Evolutionary conservation across 2,113 vertebrate species (phyloP).

Genomic region (Hippolais icterina): DNA sequence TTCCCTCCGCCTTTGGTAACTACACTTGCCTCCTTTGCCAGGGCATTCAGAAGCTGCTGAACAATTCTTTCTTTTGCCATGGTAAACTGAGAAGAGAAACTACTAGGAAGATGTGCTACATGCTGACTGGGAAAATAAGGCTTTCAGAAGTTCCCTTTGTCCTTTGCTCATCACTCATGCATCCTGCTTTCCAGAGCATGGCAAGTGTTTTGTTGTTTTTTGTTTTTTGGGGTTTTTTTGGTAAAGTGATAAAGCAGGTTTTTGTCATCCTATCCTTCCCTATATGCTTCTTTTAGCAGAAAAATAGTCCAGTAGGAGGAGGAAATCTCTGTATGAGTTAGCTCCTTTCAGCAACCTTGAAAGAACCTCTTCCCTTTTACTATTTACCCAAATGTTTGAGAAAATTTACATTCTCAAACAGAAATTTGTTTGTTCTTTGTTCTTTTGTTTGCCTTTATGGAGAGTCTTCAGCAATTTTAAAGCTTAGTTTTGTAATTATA

Average conservation of each 20-base stretch:
- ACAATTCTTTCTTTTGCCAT: not conserved
- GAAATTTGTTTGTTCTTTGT: not conserved
- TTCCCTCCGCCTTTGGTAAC: not conserved
- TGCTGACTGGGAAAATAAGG: conserved; percentile 41
- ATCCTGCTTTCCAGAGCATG: not conserved
- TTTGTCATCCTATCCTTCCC: not conserved
- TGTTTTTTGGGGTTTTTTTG: not conserved
- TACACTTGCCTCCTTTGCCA: not conserved
- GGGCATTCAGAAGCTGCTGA: not conserved
- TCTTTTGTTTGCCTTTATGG: not conserved
- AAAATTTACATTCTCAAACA: not conserved
- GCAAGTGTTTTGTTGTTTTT: not conserved
- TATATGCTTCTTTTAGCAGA: conserved; percentile 3
- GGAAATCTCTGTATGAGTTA: not conserved
- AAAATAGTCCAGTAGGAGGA: not conserved
- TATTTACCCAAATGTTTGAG: not conserved
- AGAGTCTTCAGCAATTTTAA: not conserved
- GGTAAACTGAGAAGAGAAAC: conserved; percentile 38
- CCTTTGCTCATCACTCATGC: not conserved
- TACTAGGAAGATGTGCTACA: conserved; percentile 35
- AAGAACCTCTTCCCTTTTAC: not conserved
- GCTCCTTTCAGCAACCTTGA: not conserved
- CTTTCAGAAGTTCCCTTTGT: conserved; percentile 31
- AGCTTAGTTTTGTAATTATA: not conserved
- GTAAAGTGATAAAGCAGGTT: not conserved